Evolutionary conservation across 64 coral and sea anemone species (phyloP).

Genomic region (Montipora efflorescens): DNA sequence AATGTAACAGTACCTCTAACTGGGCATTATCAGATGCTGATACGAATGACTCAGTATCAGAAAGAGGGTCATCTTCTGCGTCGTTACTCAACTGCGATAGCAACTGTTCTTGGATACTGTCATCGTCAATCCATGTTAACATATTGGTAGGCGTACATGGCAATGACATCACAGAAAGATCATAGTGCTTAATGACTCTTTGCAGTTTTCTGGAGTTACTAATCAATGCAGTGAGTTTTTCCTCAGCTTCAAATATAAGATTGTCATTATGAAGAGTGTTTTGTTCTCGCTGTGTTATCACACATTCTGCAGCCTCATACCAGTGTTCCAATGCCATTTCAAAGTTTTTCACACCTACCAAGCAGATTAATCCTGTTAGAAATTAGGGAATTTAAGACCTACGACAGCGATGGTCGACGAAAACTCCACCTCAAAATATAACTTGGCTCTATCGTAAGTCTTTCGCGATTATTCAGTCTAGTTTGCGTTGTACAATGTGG

Average conservation of each 20-base stretch:
- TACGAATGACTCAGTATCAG: slow-evolving; percentile 90
- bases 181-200: slow-evolving; percentile 62
- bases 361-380: not conserved
- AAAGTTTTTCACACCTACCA: slow-evolving; percentile 81
- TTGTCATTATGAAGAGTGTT: slow-evolving; percentile 4
- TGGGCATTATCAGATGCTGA: slow-evolving; percentile 90
- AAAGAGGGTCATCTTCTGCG: slow-evolving; percentile 36
- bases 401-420: too few species aligned
- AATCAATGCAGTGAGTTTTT: slow-evolving; percentile 67
- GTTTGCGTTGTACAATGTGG: too few species aligned
- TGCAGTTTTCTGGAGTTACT: slow-evolving; percentile 62
- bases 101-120: slow-evolving; percentile 43
- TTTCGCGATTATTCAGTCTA: too few species aligned
- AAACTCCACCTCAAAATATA: too few species aligned
- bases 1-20: slow-evolving; percentile 65
- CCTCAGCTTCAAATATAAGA: slow-evolving; percentile 66
- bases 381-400: not conserved
- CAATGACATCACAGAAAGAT: slow-evolving; percentile 39
- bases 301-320: slow-evolving; percentile 74
- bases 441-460: too few species aligned
- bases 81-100: slow-evolving; percentile 15
- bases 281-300: not conserved
- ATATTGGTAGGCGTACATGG: slow-evolving; percentile 59
- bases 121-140: slow-evolving; percentile 84
- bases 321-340: slow-evolving; percentile 87